Base-by-base conservation (phyloP, 2,113 vertebrate species). In the Takifugu flavidus region DNA sequence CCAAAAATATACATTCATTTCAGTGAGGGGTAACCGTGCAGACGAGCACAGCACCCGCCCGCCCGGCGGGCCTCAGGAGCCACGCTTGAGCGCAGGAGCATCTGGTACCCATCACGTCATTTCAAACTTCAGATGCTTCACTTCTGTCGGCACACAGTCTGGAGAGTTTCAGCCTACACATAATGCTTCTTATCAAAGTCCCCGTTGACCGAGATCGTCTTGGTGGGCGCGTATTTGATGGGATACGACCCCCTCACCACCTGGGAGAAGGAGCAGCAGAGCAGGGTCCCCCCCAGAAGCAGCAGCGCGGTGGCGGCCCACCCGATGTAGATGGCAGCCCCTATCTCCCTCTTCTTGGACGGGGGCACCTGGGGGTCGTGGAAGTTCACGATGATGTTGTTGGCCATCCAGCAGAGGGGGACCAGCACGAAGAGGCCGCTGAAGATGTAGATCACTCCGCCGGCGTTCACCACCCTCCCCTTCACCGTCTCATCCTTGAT, bases 351-450 rank as follows among this genome's bases (percentile, higher is more conserved):
- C 86, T 98, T 98, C 84, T 91, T 45, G 29, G 94, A 88, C 7
- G 83, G 0, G 0, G 90, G 90, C 12, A 98, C 86, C 0, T 70
- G 27, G 6, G 91, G 93, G 80, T 95, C 74, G 67, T 96, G 90
- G 89, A 98, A 98, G 76, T 94, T 92, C 58, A 90, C 89, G 57
- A 98, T 95, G 62, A 97, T 93, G 77, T 88, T 94, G 86, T 95
- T 92, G 73, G 95, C 95, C 74, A 94, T 94, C 95, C 96, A 98
- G 88, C 93, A 95, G 51, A 97, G 90, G 0, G 95, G 96, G 7
- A 96, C 71, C 1, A 98, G 90, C 50, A 93, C 89, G 67, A 94
- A 90, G 5, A 98, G 56, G 28, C 93, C 95, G 62, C 94, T 91
- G 56, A 92, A 5, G 29, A 93, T 85, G 87, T 93, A 95, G 45